Percentiles rank a stretch among this genome's conserved stretches.
Evolutionary conservation across 2,113 vertebrate genomes (phyloP).

Genomic region (Platycercus adscitus): DNA sequence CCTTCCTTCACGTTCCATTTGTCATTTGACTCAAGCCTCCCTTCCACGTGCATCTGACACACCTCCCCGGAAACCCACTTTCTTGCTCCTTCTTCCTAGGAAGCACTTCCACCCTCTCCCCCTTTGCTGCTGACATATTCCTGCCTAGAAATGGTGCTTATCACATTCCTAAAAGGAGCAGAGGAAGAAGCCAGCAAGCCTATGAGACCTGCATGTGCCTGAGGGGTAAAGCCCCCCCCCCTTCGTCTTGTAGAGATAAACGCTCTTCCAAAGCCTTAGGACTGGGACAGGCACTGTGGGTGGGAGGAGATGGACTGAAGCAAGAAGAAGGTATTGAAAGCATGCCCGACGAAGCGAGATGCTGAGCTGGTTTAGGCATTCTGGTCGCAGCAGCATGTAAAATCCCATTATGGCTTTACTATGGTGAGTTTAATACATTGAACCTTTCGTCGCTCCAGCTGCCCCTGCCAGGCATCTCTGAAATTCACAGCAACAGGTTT

Average conservation of each 20-base stretch:
- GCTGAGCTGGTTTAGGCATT: conserved; percentile 48
- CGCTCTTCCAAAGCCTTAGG: not conserved
- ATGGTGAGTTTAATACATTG: conserved; percentile 34
- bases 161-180: not conserved
- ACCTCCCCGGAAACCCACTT: not conserved
- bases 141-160: not conserved
- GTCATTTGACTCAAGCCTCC: not conserved
- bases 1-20: not conserved
- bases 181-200: not conserved
- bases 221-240: not conserved
- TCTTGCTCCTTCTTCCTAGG: not conserved
- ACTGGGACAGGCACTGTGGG: not conserved
- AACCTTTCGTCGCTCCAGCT: not conserved
- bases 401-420: conserved; percentile 63
- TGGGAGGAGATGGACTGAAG: not conserved
- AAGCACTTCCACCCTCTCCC: not conserved
- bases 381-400: conserved; percentile 34
- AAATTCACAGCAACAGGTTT: conserved; percentile 60
- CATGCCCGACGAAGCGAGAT: not conserved
- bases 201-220: not conserved
- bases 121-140: accelerated
- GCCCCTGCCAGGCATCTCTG: conserved; percentile 45
- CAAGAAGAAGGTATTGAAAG: not conserved
- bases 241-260: not conserved
- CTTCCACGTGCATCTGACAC: not conserved